phyloP scores from a whole-genome alignment of 2,113 vertebrate species.

The Recurvirostra avosetta region DNA sequence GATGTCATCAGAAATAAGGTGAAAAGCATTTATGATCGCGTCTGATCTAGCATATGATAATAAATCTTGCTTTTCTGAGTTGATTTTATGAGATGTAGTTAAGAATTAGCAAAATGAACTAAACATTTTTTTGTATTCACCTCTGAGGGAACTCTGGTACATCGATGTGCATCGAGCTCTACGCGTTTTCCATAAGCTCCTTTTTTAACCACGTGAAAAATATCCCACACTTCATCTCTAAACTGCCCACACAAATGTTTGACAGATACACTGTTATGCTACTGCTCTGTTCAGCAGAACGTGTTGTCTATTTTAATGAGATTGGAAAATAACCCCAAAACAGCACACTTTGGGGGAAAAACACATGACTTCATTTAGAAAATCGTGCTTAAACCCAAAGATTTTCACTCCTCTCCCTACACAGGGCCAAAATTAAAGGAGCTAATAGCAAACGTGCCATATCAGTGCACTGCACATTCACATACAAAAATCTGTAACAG shows the following conservation, averaged over 20 bases:
- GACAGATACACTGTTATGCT: constrained; percentile 14
- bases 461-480: not conserved
- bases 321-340: not conserved
- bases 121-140: not conserved
- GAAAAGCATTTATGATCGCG: not conserved
- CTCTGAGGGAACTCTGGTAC: not conserved
- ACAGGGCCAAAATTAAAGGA: not conserved
- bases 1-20: not conserved
- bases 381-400: not conserved
- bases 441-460: not conserved
- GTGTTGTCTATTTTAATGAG: not conserved
- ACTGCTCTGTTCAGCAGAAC: not conserved
- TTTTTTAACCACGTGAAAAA: not conserved
- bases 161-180: not conserved
- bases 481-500: not conserved
- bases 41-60: not conserved
- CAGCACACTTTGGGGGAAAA: not conserved
- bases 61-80: not conserved
- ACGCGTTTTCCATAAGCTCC: not conserved
- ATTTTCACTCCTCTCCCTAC: not conserved
- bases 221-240: not conserved
- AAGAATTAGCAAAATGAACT: not conserved
- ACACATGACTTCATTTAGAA: not conserved
- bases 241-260: constrained; percentile 9
- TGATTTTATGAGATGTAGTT: not conserved